Conservation (phyloP, 2,888 invertebrate species). For the Apotomis turbidana region DNA sequence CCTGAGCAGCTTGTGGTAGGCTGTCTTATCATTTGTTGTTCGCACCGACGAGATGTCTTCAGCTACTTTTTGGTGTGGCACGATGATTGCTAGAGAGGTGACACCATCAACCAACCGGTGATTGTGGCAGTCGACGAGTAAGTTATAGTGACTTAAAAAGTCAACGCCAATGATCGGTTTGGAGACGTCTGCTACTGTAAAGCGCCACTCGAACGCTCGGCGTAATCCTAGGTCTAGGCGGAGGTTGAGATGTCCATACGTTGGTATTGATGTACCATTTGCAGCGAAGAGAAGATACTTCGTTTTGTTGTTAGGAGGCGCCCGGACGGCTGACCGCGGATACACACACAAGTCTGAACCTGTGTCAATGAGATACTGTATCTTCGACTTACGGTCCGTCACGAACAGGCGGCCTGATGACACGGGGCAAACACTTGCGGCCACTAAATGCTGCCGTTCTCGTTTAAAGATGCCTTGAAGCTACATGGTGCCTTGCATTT, state of each 20-base stretch:
- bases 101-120: neutral
- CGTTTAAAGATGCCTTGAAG: too few relatives aligned
- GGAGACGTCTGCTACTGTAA: conserved; percentile 7
- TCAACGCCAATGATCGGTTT: conserved; percentile 13
- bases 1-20: conserved; percentile 5
- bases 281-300: conserved; percentile 5
- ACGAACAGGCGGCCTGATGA: too few relatives aligned
- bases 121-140: conserved; percentile 1
- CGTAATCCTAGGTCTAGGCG: conserved; percentile 10
- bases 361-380: conserved; percentile 3
- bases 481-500: too few relatives aligned
- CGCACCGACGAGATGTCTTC: conserved; percentile 5
- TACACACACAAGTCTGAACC: neutral
- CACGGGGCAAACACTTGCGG: too few relatives aligned
- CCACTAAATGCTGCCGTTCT: too few relatives aligned
- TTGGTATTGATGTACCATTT: conserved; percentile 4
- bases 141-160: conserved; percentile 11
- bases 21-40: neutral
- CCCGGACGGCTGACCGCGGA: conserved; percentile 11
- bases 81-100: neutral
- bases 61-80: neutral
- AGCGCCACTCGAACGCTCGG: conserved; percentile 7
- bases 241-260: conserved; percentile 5
- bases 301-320: conserved; percentile 3
- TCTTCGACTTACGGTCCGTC: conserved; percentile 10